phyloP scores from a whole-genome alignment of 64 coral and sea anemone genomes.

The Montipora efflorescens region DNA sequence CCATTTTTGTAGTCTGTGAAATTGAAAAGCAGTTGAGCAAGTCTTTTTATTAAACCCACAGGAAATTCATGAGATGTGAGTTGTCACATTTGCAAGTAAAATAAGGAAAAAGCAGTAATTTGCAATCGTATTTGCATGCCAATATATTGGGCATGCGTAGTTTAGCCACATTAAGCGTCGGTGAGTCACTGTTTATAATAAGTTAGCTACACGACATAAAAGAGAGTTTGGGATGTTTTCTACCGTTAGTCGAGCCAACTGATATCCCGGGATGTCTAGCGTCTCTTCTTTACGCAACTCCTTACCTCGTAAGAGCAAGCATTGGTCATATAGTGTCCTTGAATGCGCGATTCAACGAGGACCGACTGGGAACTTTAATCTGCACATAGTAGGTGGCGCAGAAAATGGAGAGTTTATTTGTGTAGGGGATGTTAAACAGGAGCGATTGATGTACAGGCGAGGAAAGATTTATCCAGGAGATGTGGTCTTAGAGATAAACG shows the following conservation, averaged over 20 bases:
- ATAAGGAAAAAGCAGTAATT: not conserved
- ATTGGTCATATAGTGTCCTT: constrained; percentile 91
- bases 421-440: constrained; percentile 83
- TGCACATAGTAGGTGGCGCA: constrained; percentile 91
- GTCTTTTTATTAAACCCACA: not conserved
- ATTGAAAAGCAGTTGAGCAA: not conserved
- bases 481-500: constrained; percentile 90
- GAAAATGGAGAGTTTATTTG: constrained; percentile 96
- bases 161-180: not conserved
- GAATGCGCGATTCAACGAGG: constrained; percentile 67
- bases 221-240: constrained; percentile 1
- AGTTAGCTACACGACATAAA: not conserved
- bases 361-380: constrained; percentile 77
- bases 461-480: constrained; percentile 87
- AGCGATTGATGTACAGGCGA: constrained; percentile 84
- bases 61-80: not conserved
- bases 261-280: constrained; percentile 24
- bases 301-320: constrained; percentile 89
- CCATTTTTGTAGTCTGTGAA: no score
- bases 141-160: constrained; percentile 15
- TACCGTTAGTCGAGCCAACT: not conserved
- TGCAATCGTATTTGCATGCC: constrained; percentile 22
- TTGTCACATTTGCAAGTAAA: not conserved
- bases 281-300: constrained; percentile 45
- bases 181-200: constrained; percentile 52